Base-by-base conservation (phyloP, 2,797 vertebrate species). In the Hoplostethus mediterraneus region DNA sequence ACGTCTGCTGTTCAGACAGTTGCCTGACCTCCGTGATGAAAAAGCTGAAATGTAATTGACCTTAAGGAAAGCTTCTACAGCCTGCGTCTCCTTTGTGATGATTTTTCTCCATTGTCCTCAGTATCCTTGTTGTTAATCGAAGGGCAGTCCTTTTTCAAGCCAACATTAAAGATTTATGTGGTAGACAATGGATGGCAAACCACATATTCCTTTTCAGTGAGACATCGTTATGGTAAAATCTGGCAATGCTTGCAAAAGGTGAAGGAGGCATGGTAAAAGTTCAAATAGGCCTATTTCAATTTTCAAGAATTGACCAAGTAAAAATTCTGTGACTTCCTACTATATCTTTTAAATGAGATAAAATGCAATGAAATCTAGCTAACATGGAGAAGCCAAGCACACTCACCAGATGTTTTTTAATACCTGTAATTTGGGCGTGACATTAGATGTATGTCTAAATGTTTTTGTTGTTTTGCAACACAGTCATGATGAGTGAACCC, bases 151-250 rank as follows among this genome's bases (percentile, higher is more conserved):
- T 40, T 25, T 73, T 78, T 57, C 0, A 68, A 31, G 51, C 40
- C 45, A 57, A 47, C 45, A 70, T 68, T 17, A 67, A 71, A 77
- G 58, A 74, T 61, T 2, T 58, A 79, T 48, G 44, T 53, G 12
- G 44, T 36, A 72, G 54, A 42, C 49, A 56, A 7, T 49, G 31
- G 44, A 81, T 52, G 9, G 42, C 33, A 58, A 84, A 63, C 33
- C 10, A 55, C 33, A 68, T 11, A 48, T 16, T 28, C 59, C 10
- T 49, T 63, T 10, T 40, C 4, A 1, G 12, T 36, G 56, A 28
- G n/a, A 58, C 31, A 13, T 55, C 33, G 5, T 4, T 33, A 33
- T 33, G 33, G 4, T 33, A 33, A 33, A 33, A 33, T 1, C 33
- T 33, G 33, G 33, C 33, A 33, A 6, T 33, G 33, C 33, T 13